A percentile compares a stretch with the other conserved stretches of the same genome.
These are phyloP conservation scores for Drosophila quinaria DNA, from an alignment of 2,888 invertebrate species.

Conservation along the genomic window DNA sequence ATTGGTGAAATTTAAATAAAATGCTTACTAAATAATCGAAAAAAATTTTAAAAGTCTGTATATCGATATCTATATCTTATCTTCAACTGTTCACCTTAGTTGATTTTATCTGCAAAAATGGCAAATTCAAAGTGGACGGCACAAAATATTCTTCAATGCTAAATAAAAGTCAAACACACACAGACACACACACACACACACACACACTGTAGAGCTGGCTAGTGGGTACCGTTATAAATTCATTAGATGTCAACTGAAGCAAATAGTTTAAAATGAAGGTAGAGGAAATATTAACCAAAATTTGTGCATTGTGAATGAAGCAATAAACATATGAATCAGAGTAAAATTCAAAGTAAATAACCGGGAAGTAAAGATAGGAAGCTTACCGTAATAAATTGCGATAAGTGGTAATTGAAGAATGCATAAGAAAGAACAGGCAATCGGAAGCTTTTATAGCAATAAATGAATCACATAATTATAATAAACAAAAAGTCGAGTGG, in stretches of 20 bases:
- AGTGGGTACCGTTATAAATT: not conserved
- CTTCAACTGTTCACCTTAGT: no score
- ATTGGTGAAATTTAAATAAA: no score
- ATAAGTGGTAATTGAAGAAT: constrained; percentile 12
- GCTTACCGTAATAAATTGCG: constrained; percentile 6
- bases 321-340: no score
- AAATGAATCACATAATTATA: constrained; percentile 8
- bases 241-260: not conserved
- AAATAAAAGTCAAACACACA: not conserved
- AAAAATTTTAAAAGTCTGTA: no score
- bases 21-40: no score
- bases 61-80: not conserved
- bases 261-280: no score
- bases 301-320: no score
- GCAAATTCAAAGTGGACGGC: not conserved
- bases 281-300: no score
- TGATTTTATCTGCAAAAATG: not conserved
- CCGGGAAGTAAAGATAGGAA: constrained; percentile 19
- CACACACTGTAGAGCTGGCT: not conserved
- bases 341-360: not conserved
- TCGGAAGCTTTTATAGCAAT: constrained; percentile 1
- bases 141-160: not conserved
- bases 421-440: not conserved
- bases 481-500: not conserved
- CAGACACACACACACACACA: not conserved